Percentiles rank a stretch among this genome's conserved stretches.
Evolutionary conservation across 2,888 invertebrate genomes (phyloP).

Genomic region (Drosophila setosimentum): DNA sequence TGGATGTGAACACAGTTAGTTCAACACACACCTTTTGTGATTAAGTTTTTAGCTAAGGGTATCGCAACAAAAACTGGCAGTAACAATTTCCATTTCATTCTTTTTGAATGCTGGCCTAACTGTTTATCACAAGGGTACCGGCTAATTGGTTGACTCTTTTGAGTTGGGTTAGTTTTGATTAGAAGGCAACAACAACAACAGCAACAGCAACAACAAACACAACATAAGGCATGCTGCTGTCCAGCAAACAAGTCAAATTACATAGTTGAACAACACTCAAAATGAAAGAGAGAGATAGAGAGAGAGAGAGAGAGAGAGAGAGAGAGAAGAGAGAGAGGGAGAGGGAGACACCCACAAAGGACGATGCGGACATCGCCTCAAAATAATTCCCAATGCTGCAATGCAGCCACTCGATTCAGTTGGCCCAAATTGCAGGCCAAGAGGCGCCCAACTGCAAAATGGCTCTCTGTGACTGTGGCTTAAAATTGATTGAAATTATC

Average conservation of each 20-base stretch:
- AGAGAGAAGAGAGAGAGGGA: conserved; percentile 11
- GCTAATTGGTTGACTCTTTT: conserved; percentile 67
- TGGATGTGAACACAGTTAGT: neutral
- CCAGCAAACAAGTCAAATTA: conserved; percentile 45
- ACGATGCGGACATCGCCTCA: conserved; percentile 8
- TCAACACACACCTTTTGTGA: neutral
- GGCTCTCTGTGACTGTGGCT: conserved; percentile 57
- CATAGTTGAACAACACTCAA: conserved; percentile 30
- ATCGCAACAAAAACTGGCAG: conserved; percentile 23
- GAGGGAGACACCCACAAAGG: conserved; percentile 27
- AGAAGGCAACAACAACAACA: conserved; percentile 37
- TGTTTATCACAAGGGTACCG: conserved; percentile 68
- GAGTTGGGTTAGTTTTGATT: conserved; percentile 71
- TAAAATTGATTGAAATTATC: conserved; percentile 82
- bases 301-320: conserved; percentile 1
- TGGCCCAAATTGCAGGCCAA: conserved; percentile 51
- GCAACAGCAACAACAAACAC: conserved; percentile 2
- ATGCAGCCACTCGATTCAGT: conserved; percentile 27
- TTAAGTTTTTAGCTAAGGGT: conserved; percentile 8
- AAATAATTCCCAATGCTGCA: conserved; percentile 29
- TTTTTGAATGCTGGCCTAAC: conserved; percentile 54
- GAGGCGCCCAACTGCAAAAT: conserved; percentile 61
- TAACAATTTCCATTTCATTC: conserved; percentile 52
- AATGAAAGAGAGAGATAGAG: neutral
- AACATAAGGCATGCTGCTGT: conserved; percentile 10